A percentile compares a stretch with the other conserved stretches of the same genome.
These are phyloP conservation scores for Gallinago stenura DNA, from an alignment of 2,797 vertebrate genomes.

Conservation along the genomic window DNA sequence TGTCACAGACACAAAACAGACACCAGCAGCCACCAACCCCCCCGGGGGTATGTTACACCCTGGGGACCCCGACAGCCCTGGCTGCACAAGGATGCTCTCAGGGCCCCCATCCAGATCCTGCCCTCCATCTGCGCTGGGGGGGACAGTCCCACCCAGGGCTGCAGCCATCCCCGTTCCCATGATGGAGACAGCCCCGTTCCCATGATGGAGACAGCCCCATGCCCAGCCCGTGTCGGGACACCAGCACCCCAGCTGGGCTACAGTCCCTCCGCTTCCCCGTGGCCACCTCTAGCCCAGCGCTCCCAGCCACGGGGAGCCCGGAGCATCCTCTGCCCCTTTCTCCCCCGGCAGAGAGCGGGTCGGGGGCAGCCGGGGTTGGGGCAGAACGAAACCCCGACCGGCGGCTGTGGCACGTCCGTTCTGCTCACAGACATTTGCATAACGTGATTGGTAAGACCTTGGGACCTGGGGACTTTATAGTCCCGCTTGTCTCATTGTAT, in stretches of 20 bases:
- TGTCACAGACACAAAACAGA: not conserved
- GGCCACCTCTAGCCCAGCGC: rapidly evolving
- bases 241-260: not conserved
- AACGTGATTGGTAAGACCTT: not conserved
- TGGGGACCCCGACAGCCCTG: rapidly evolving
- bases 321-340: not conserved
- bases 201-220: rapidly evolving
- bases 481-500: not conserved
- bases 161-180: not conserved
- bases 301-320: rapidly evolving
- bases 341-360: not conserved
- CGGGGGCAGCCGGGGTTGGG: rapidly evolving
- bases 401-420: not conserved
- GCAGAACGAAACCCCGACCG: not conserved
- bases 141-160: not conserved
- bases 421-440: not conserved
- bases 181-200: not conserved
- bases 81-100: not conserved
- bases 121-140: not conserved
- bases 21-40: not conserved
- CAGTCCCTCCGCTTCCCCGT: rapidly evolving
- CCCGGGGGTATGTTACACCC: rapidly evolving
- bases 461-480: not conserved
- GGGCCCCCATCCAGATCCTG: not conserved
- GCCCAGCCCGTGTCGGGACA: not conserved